A percentile compares a stretch with the other conserved stretches of the same genome.
Evolutionary conservation across 2,113 vertebrate genomes (phyloP).

Genomic region (Upupa epops): DNA sequence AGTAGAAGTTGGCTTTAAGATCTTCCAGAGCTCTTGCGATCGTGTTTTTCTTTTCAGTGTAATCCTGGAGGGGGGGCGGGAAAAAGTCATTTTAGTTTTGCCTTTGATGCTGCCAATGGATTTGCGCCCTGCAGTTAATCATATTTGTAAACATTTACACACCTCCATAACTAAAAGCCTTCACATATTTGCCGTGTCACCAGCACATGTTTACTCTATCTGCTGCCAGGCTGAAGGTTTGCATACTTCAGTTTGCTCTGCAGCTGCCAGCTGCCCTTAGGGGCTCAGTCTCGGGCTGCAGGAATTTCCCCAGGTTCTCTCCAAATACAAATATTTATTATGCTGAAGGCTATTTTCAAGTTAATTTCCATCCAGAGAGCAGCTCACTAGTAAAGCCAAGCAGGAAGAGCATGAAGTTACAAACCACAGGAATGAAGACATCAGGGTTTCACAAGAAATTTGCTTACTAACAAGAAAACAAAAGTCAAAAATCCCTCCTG

Average conservation of each 20-base stretch:
- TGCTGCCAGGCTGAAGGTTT: not conserved
- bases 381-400: not conserved
- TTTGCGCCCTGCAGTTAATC: constrained; percentile 42
- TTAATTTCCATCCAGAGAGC: not conserved
- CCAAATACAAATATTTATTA: constrained; percentile 43
- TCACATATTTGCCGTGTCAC: constrained; percentile 1
- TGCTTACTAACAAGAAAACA: not conserved
- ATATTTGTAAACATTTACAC: constrained; percentile 59
- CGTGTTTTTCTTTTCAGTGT: constrained; percentile 83
- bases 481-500: not conserved
- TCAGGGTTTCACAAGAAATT: not conserved
- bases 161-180: constrained; percentile 24
- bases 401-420: not conserved
- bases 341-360: not conserved
- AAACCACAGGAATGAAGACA: not conserved
- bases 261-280: not conserved
- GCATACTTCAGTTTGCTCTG: constrained; percentile 20
- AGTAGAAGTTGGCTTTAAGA: constrained; percentile 92
- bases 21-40: constrained; percentile 85
- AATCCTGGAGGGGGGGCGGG: constrained; percentile 75
- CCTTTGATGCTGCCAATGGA: not conserved
- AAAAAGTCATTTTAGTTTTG: constrained; percentile 59
- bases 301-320: not conserved
- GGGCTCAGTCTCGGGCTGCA: not conserved
- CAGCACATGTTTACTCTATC: constrained; percentile 4